Conservation (phyloP, 2,888 invertebrate species). For the Leptopterna dolabrata region DNA sequence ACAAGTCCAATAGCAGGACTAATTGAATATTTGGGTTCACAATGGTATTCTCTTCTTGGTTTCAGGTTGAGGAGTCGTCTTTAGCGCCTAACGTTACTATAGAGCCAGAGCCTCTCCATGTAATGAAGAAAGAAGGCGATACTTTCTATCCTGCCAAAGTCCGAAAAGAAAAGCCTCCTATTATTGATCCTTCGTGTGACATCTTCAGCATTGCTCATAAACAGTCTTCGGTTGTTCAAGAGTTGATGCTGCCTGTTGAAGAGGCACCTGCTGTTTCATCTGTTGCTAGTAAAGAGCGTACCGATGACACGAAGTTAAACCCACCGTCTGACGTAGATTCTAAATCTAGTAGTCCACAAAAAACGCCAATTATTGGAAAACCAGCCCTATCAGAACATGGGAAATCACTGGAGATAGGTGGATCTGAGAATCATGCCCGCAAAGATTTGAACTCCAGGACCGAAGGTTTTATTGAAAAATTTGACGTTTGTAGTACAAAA, state of each 20-base stretch:
- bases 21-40: no score
- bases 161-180: neutral
- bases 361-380: neutral
- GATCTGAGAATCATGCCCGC: neutral
- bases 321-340: neutral
- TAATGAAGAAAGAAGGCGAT: slow-evolving; percentile 23
- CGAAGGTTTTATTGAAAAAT: neutral
- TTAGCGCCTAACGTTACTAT: neutral
- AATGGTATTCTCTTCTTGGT: no score
- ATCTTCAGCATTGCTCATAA: neutral
- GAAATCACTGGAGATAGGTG: neutral
- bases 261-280: neutral
- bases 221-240: neutral
- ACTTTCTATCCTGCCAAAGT: slow-evolving; percentile 13
- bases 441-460: neutral
- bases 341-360: neutral
- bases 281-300: neutral
- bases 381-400: neutral
- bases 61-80: neutral
- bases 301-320: neutral
- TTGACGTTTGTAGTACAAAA: neutral
- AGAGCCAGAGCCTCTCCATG: slow-evolving; percentile 3
- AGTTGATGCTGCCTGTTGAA: neutral
- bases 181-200: neutral
- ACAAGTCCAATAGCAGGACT: no score